Evolutionary conservation across 2,113 vertebrate genomes (phyloP), one percentile per base, ranked within the genome.

Genomic region (Sitta europaea): DNA sequence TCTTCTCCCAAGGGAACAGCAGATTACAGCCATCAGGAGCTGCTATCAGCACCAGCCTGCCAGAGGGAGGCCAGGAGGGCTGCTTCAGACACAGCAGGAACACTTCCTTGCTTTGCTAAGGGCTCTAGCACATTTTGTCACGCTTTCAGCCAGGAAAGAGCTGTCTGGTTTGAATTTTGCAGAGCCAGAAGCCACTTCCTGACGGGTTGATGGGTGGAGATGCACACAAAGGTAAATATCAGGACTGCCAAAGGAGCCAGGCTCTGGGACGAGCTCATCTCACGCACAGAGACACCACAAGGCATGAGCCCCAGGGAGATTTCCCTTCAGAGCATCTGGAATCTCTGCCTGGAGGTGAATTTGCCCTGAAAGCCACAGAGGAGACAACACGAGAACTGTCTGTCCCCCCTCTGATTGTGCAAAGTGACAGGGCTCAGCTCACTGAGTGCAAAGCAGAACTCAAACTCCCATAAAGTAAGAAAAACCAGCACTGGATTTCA

Each of bases 161-260:
- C 31, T 21, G 73, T 38, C 88, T 91, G 94, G 59, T 77, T 92
- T 81, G 65, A 91, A 47, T 91, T 89, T 29, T 33, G 35, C 45
- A 67, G 40, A 71, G 53, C 68, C 58, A 92, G 83, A 86, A 94
- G 67, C 83, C 83, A 81, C 88, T 80, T 94, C 86, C 94, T 91
- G 79, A 29, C 59, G 51, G 88, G 33, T 0, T 54, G 79, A 38
- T 4, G 54, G 54, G 54, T 66, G 79, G 63, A 59, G 79, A 70
- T 8, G 51, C 9, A 53, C 11, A 3, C 24, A 33, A 77, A 79
- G 71, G 81, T 78, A 54, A 90, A 19, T 4, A 50, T 1, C n/a
- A 53, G 48, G 43, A 66, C 8, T 12, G 33, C 31, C 31, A 9
- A 48, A 45, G 36, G 72, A 92, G 76, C 31, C 71, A 11, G 58